Conservation (phyloP, 2,797 vertebrate genomes). For the Fundulus diaphanus region DNA sequence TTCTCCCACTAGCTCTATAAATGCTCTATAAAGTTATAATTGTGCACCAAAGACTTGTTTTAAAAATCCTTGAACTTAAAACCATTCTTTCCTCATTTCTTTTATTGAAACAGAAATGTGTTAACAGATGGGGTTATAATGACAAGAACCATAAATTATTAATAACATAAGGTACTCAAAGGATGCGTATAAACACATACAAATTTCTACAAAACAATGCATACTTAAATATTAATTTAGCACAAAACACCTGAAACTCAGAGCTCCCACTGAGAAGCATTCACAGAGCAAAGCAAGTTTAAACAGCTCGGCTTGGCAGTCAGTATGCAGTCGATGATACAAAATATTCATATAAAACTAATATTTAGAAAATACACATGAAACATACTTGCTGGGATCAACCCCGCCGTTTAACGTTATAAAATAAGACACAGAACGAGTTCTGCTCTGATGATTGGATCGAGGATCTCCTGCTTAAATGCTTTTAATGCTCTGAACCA, state of each 20-base stretch:
- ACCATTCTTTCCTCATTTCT: slow-evolving; percentile 21
- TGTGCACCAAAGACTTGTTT: background rate
- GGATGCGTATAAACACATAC: slow-evolving; percentile 14
- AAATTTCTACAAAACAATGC: slow-evolving; percentile 46
- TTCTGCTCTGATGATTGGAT: slow-evolving; percentile 13
- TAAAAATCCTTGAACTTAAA: background rate
- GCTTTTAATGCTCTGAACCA: too few species aligned
- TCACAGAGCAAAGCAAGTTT: slow-evolving; percentile 37
- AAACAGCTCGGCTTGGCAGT: slow-evolving; percentile 39
- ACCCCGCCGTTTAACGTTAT: slow-evolving; percentile 48
- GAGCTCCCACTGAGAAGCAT: slow-evolving; percentile 8
- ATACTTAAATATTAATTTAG: slow-evolving; percentile 78
- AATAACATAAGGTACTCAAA: slow-evolving; percentile 37
- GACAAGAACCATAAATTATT: slow-evolving; percentile 70
- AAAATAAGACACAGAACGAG: slow-evolving; percentile 14
- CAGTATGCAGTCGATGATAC: slow-evolving; percentile 30
- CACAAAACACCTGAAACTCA: slow-evolving; percentile 49
- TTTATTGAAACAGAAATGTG: slow-evolving; percentile 66
- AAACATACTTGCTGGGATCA: slow-evolving; percentile 60
- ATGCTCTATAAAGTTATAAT: background rate
- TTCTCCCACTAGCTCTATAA: background rate
- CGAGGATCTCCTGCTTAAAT: slow-evolving; percentile 1
- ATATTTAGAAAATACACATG: slow-evolving; percentile 50
- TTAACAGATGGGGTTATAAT: slow-evolving; percentile 45
- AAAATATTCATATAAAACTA: slow-evolving; percentile 47